Conservation (phyloP, 2,797 vertebrate genomes). For the Clarias laeviceps region DNA sequence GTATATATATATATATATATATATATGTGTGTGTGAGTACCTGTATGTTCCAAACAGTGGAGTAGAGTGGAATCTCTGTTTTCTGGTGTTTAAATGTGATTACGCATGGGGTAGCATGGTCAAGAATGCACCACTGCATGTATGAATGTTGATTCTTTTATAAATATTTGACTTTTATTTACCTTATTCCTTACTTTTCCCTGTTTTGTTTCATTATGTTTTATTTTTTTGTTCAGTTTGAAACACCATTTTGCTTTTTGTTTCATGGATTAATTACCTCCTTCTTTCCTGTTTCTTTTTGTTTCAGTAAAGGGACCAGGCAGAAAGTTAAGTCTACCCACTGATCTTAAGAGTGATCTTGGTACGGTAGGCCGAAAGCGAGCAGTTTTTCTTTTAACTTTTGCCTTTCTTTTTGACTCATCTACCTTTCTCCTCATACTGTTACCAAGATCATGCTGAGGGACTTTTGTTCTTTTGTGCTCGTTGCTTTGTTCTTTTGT, state of each 20-base stretch:
- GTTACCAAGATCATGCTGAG: constrained; percentile 64
- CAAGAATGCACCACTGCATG: constrained; percentile 64
- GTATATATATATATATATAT: too few relatives aligned
- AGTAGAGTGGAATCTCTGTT: constrained; percentile 28
- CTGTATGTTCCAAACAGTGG: background rate
- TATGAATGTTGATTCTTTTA: constrained; percentile 56
- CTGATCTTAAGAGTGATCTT: constrained; percentile 99
- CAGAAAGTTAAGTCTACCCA: constrained; percentile 99
- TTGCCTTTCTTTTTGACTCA: constrained; percentile 49
- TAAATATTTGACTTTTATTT: constrained; percentile 23
- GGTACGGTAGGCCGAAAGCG: constrained; percentile 98
- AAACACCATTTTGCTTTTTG: constrained; percentile 51
- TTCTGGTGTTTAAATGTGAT: constrained; percentile 34
- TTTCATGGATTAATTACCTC: constrained; percentile 77
- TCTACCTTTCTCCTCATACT: constrained; percentile 62
- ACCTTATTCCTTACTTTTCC: constrained; percentile 26
- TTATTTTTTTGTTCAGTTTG: constrained; percentile 19
- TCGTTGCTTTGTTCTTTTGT: constrained; percentile 57
- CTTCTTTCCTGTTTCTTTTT: constrained; percentile 87
- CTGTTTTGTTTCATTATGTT: constrained; percentile 47
- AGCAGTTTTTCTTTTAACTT: constrained; percentile 72
- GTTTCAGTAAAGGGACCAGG: constrained; percentile 98
- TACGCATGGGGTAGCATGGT: constrained; percentile 46
- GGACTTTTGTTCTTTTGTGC: constrained; percentile 57
- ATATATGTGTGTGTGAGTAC: too few relatives aligned